Evolutionary conservation across 2,888 invertebrate species (phyloP).

Genomic region (Rhyacophila evoluta): DNA sequence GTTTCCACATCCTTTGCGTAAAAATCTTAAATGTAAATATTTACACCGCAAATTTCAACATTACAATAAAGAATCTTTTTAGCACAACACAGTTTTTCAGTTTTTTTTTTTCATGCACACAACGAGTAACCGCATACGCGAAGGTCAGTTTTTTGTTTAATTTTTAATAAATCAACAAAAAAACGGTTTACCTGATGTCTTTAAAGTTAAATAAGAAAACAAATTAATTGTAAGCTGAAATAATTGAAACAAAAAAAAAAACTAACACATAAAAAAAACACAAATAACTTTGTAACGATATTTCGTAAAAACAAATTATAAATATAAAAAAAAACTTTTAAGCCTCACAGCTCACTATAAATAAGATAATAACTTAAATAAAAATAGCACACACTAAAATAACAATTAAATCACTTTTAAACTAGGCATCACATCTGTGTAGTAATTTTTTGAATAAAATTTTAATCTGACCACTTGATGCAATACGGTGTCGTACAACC

Average conservation of each 20-base stretch:
- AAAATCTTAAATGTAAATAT: neutral
- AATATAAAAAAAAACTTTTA: neutral
- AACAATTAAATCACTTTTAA: neutral
- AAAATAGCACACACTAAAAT: neutral
- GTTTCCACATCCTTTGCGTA: neutral
- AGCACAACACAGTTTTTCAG: slow-evolving; percentile 3
- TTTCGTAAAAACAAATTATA: neutral
- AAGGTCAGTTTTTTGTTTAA: neutral
- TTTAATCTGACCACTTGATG: neutral
- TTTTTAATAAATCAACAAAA: neutral
- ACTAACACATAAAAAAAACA: neutral
- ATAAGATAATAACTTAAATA: neutral
- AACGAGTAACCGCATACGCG: neutral
- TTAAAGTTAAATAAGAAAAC: no score
- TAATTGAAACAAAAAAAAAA: neutral
- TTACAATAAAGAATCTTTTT: neutral
- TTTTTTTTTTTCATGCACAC: neutral
- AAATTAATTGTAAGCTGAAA: neutral
- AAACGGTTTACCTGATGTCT: no score
- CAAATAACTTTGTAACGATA: neutral
- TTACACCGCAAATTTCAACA: neutral
- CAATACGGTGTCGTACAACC: neutral
- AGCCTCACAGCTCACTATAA: neutral
- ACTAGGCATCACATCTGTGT: slow-evolving; percentile 1
- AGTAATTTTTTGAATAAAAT: neutral